A percentile compares a stretch with the other conserved stretches of the same genome.
phyloP scores from a whole-genome alignment of 2,797 vertebrate genomes.

The Darevskia mixta region DNA sequence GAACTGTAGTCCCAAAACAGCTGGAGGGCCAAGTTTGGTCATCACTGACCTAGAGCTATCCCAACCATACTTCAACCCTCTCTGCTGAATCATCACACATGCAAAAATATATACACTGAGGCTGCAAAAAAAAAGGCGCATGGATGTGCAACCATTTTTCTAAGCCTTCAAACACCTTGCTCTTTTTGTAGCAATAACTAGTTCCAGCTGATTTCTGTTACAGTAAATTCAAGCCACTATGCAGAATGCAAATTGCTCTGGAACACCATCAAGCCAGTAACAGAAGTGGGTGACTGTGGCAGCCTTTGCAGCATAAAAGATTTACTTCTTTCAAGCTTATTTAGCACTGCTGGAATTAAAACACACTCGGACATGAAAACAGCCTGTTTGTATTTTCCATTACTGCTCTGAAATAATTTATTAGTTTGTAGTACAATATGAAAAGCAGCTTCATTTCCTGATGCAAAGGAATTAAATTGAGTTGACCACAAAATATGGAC shows the following conservation, averaged over 20 bases:
- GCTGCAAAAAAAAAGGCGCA: conserved; percentile 7
- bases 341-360: conserved; percentile 17
- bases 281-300: neutral
- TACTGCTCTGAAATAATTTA: neutral
- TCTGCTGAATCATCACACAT: neutral
- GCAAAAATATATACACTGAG: neutral
- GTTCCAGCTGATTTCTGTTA: conserved; percentile 32
- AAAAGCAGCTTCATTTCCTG: neutral
- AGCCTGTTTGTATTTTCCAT: neutral
- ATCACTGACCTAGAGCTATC: too few relatives aligned
- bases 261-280: conserved; percentile 11
- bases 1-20: too few relatives aligned
- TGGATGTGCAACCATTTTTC: conserved; percentile 39
- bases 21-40: too few relatives aligned
- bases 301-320: neutral
- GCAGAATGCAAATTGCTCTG: conserved; percentile 18
- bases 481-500: neutral
- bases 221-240: conserved; percentile 9
- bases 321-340: conserved; percentile 14
- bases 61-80: neutral
- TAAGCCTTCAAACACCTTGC: conserved; percentile 12
- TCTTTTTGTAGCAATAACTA: conserved; percentile 2
- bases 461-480: neutral
- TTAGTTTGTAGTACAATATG: neutral
- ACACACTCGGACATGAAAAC: neutral